Conservation (phyloP, 2,888 invertebrate species). For the Timema podura region DNA sequence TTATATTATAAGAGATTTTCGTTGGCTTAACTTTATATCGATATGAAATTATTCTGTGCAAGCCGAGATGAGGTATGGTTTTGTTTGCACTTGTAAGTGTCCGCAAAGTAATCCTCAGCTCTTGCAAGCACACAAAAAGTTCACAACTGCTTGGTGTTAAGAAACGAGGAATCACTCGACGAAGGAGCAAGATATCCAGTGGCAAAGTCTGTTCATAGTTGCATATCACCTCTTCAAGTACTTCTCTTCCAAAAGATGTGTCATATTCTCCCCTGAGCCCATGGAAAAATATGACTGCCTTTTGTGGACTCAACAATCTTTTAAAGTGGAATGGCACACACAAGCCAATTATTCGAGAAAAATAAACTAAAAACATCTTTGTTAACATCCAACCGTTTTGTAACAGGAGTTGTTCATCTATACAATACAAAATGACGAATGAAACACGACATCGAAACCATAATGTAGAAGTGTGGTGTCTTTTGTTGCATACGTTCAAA, state of each 20-base stretch:
- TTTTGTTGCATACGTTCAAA: conserved; percentile 15
- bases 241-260: conserved; percentile 35
- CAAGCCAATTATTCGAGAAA: no score
- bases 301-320: conserved; percentile 31
- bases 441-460: conserved; percentile 15
- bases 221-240: conserved; percentile 9
- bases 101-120: background rate
- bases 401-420: conserved; percentile 18
- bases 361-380: no score
- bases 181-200: no score
- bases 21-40: conserved; percentile 1
- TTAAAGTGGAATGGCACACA: conserved; percentile 22
- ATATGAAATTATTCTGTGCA: background rate
- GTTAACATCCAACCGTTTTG: conserved; percentile 11
- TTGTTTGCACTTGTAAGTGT: conserved; percentile 17
- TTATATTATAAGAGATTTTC: conserved; percentile 4
- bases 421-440: conserved; percentile 24
- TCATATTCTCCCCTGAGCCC: conserved; percentile 40
- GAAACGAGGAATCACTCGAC: background rate
- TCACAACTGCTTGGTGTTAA: conserved; percentile 16
- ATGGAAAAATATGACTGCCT: conserved; percentile 38
- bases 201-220: conserved; percentile 12
- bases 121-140: conserved; percentile 6
- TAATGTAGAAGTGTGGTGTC: conserved; percentile 15
- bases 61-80: no score